Conservation (phyloP, 2,113 vertebrate genomes). For the Psilopogon haemacephalus region DNA sequence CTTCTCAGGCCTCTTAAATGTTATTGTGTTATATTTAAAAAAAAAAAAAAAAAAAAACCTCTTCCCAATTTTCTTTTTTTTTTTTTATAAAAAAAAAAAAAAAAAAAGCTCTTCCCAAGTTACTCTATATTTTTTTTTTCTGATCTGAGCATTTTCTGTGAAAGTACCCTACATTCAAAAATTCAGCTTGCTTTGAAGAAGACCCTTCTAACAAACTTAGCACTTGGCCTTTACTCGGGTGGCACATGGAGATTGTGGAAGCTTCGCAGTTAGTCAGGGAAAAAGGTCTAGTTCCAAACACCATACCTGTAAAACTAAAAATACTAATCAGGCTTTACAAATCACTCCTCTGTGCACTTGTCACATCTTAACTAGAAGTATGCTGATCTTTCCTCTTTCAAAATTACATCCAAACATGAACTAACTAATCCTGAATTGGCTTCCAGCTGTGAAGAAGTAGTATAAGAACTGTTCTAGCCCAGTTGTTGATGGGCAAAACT, state of each 20-base stretch:
- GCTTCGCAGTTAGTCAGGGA: neutral
- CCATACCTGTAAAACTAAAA: neutral
- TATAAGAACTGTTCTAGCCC: neutral
- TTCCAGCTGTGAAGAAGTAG: neutral
- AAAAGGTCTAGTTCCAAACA: neutral
- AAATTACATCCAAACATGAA: slow-evolving; percentile 1
- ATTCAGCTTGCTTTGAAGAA: neutral
- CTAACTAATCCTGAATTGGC: slow-evolving; percentile 11
- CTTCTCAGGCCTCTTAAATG: neutral
- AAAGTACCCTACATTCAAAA: neutral
- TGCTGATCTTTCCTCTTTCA: neutral
- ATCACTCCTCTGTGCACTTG: neutral
- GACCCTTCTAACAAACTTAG: neutral
- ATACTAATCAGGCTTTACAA: neutral
- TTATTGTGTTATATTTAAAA: neutral
- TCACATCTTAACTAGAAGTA: slow-evolving; percentile 27
- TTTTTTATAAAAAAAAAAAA: neutral
- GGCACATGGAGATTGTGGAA: neutral
- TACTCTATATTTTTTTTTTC: neutral
- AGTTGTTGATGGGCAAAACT: neutral
- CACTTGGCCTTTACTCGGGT: neutral
- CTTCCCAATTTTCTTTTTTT: neutral
- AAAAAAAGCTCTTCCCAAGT: neutral
- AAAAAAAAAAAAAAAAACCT: neutral
- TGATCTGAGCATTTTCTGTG: neutral